Conservation (phyloP, 2,888 invertebrate genomes). For the Lottia gigantea region DNA sequence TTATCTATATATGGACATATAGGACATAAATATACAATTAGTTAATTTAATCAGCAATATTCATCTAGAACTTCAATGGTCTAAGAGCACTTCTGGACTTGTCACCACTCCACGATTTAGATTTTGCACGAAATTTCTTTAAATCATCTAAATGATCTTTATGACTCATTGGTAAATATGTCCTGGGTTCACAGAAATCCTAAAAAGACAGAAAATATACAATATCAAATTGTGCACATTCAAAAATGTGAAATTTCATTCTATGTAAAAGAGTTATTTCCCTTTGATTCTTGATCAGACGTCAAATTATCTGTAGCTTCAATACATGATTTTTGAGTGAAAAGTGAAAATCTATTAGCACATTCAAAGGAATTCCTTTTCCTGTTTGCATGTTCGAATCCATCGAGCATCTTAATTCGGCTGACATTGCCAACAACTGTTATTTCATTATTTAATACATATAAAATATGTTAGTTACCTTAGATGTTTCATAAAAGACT, state of each 20-base stretch:
- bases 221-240: background rate
- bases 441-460: constrained; percentile 72
- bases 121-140: constrained; percentile 80
- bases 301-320: constrained; percentile 67
- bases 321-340: constrained; percentile 82
- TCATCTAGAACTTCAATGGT: constrained; percentile 47
- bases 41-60: no score
- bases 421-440: no score
- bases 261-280: no score
- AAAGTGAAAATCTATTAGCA: no score
- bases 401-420: background rate
- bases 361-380: no score
- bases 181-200: constrained; percentile 78
- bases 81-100: constrained; percentile 49
- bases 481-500: constrained; percentile 79
- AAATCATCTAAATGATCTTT: constrained; percentile 81
- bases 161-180: constrained; percentile 88
- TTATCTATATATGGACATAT: no score
- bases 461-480: constrained; percentile 69
- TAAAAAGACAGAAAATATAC: constrained; percentile 50
- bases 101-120: constrained; percentile 74
- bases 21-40: no score
- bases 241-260: no score
- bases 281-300: no score
- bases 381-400: constrained; percentile 68